Percentiles rank a stretch among this genome's conserved stretches.
phyloP scores from a whole-genome alignment of 2,113 vertebrate species.

The Myotis yumanensis region DNA sequence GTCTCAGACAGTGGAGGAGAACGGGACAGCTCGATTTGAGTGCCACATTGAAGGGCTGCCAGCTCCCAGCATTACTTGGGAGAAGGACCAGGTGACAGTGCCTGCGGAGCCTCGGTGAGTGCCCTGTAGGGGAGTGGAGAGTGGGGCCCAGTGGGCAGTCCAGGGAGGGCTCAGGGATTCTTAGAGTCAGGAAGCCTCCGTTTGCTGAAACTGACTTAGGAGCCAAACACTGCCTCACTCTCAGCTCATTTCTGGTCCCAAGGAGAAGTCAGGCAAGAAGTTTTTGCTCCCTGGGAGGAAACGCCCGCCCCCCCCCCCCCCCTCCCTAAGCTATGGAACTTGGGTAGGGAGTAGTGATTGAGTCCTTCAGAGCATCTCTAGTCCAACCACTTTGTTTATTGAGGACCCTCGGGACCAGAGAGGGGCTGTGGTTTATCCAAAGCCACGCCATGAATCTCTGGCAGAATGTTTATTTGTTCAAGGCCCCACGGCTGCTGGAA shows the following conservation, averaged over 20 bases:
- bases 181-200: neutral
- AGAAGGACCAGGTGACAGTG: conserved; percentile 88
- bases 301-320: too few species aligned
- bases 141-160: neutral
- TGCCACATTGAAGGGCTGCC: conserved; percentile 94
- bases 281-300: neutral
- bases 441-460: neutral
- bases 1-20: conserved; percentile 87
- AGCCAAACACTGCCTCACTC: neutral
- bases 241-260: neutral
- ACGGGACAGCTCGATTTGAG: conserved; percentile 91
- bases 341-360: neutral
- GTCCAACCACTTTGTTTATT: neutral
- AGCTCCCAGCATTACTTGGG: conserved; percentile 92
- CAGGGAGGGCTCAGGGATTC: neutral
- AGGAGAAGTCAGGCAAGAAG: neutral
- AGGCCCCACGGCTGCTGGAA: neutral
- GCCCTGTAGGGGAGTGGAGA: neutral
- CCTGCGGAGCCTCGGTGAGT: conserved; percentile 89
- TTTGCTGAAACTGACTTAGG: neutral
- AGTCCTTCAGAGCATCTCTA: neutral
- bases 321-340: neutral
- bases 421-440: neutral
- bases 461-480: neutral
- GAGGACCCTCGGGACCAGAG: neutral